Percentiles rank a stretch among this genome's conserved stretches.
These are phyloP conservation scores for Agonopterix alstromeriana DNA, from an alignment of 2,888 invertebrate species.

Conservation along the genomic window DNA sequence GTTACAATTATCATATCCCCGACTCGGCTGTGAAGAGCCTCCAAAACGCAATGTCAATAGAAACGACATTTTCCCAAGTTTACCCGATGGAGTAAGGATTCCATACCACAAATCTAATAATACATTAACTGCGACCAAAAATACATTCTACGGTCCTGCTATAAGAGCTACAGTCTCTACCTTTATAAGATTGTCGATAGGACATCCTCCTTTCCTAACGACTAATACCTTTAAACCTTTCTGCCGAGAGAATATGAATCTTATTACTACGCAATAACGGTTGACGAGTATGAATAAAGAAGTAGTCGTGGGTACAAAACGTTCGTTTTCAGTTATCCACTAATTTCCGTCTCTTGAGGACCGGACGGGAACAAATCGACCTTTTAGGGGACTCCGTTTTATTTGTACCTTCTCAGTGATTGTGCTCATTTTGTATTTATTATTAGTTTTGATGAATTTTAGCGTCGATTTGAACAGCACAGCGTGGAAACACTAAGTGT, in stretches of 20 bases:
- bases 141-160: not conserved
- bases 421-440: too few relatives aligned
- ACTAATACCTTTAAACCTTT: too few relatives aligned
- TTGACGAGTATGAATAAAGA: not conserved
- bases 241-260: not conserved
- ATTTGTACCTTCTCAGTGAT: too few relatives aligned
- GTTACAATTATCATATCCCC: too few relatives aligned
- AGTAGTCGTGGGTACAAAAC: not conserved
- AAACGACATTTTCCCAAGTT: not conserved
- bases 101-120: not conserved
- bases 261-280: slow-evolving; percentile 5
- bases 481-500: too few relatives aligned
- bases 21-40: not conserved
- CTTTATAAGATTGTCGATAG: too few relatives aligned
- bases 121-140: not conserved
- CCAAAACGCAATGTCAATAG: not conserved
- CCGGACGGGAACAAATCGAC: not conserved
- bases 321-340: slow-evolving; percentile 3
- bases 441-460: too few relatives aligned
- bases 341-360: slow-evolving; percentile 1
- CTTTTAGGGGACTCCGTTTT: not conserved
- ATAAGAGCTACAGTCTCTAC: too few relatives aligned
- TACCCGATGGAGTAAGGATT: not conserved
- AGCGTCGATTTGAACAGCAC: too few relatives aligned
- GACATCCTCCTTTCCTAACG: too few relatives aligned